Evolutionary conservation across 1,140 invertebrate genomes (phyloP), one percentile per base, ranked within the genome.

Genomic region (Tigriopus japonicus): DNA sequence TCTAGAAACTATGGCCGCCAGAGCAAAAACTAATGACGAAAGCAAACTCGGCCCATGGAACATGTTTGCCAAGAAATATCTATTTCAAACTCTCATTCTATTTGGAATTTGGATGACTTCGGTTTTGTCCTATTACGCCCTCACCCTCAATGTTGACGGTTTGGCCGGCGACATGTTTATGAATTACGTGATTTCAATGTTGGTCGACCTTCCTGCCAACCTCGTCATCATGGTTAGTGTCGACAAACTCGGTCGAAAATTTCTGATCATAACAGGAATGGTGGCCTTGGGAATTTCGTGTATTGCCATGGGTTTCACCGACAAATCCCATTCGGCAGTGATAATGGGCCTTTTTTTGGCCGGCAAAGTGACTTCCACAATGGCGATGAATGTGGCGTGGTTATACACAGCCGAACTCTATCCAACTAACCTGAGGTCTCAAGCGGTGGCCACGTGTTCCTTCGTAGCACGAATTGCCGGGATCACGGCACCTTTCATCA

Each of bases 401-500:
- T 61, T 69, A 21, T 73, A 71, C 62, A 71, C 73, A 43, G 69
- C 71, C 3, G 74, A 75, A 63, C 58, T 76, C 7, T 75, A 73
- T 63, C 73, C 73, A 12, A 76, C 75, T 0, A 67, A 68, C n/a
- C 64, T 76, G 17, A 58, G 75, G 23, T 76, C 75, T 64, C 69
- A 72, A 52, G 73, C 52, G 3, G 52, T 54, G 28, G 52, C 15
- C 15, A 19, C n/a, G n/a, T 23, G 28, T 7, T 35, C 19, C 2
- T 23, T 21, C 14, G 15, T 54, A 6, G 14, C 52, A 3, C 15
- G 28, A 3, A 19, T 21, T 24, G 14, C 24, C 24, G 28, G 28
- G n/a, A 21, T 23, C 6, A 19, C 52, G 14, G 15, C 52, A 17
- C 24, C 19, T 35, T 54, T 23, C n/a, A 24, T 54, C 6, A 24